A percentile compares a stretch with the other conserved stretches of the same genome.
These are phyloP conservation scores for Sebastes steindachneri DNA, from an alignment of 2,797 vertebrate genomes.

Conservation along the genomic window DNA sequence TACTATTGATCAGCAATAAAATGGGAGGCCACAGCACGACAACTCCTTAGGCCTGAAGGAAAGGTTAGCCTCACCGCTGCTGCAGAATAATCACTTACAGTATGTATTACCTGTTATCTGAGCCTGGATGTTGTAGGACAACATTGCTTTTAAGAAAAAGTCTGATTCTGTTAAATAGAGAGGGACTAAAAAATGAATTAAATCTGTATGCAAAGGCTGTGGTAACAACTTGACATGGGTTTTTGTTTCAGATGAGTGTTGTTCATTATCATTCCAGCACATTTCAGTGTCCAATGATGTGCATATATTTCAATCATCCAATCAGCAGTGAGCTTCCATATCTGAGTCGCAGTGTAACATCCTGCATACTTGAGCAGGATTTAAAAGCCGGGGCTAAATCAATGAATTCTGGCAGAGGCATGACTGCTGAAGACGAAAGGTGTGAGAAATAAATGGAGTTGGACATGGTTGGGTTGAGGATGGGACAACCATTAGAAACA, in stretches of 20 bases:
- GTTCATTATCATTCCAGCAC: not conserved
- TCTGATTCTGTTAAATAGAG: not conserved
- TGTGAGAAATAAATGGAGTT: slow-evolving; percentile 16
- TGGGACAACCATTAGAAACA: not conserved
- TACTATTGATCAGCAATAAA: slow-evolving; percentile 78
- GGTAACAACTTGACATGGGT: not conserved
- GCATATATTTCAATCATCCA: not conserved
- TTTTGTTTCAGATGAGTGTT: not conserved
- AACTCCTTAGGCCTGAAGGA: slow-evolving; percentile 44
- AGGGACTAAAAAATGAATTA: too few relatives aligned
- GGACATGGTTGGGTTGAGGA: not conserved
- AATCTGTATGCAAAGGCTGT: not conserved
- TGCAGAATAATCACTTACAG: slow-evolving; percentile 41
- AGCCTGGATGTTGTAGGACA: not conserved
- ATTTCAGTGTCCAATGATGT: not conserved
- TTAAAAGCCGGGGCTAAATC: not conserved
- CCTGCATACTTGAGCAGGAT: not conserved
- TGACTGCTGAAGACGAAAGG: not conserved
- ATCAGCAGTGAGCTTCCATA: not conserved
- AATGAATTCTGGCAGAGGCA: not conserved
- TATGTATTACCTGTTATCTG: slow-evolving; percentile 16
- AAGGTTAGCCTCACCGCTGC: slow-evolving; percentile 48
- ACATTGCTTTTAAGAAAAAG: not conserved
- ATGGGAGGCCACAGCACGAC: slow-evolving; percentile 48
- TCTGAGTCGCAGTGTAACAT: not conserved